A percentile compares a stretch with the other conserved stretches of the same genome.
Evolutionary conservation across 2,888 invertebrate genomes (phyloP).

Genomic region (Morinoia aosen): DNA sequence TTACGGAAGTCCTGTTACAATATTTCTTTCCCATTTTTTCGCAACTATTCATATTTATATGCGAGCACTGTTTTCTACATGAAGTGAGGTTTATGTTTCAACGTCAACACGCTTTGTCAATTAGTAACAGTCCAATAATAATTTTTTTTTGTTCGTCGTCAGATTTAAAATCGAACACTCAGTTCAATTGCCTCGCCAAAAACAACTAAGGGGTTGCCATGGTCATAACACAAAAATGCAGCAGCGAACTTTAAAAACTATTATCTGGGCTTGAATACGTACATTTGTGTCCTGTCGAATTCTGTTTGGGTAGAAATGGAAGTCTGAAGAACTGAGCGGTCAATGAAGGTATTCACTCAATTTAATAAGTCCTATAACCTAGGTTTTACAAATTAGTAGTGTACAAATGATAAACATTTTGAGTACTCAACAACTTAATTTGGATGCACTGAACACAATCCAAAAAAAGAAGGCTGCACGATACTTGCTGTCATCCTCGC

Average conservation of each 20-base stretch:
- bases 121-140: no score
- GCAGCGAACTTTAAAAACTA: neutral
- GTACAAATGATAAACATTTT: neutral
- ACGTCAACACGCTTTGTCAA: no score
- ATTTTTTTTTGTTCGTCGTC: no score
- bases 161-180: no score
- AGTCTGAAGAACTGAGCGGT: neutral
- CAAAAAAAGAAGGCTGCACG: neutral
- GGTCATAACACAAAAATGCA: neutral
- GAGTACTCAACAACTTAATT: neutral
- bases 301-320: neutral
- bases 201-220: neutral
- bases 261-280: neutral
- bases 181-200: no score
- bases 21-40: no score
- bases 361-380: neutral
- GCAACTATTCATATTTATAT: no score
- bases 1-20: no score
- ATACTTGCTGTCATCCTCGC: neutral
- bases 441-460: neutral
- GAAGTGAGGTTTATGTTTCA: no score
- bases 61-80: no score
- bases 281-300: neutral
- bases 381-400: neutral
- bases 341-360: neutral